Conservation (phyloP, 2,888 invertebrate genomes). For the Augiades crinisus region DNA sequence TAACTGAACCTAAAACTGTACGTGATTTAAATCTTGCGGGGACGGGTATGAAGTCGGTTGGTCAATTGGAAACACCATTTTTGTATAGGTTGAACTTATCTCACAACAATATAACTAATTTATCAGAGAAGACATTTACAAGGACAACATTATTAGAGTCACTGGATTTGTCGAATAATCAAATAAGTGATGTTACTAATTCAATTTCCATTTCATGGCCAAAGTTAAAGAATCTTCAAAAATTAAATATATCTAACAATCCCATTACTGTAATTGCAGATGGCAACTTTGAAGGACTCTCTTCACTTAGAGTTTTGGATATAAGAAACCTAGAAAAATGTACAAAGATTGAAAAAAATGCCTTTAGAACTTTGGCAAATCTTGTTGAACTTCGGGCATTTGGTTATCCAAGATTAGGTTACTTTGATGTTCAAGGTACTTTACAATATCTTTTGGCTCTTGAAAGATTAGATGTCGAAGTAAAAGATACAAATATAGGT, state of each 20-base stretch:
- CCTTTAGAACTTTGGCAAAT: slow-evolving; percentile 87
- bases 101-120: slow-evolving; percentile 84
- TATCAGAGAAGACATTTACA: slow-evolving; percentile 86
- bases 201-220: slow-evolving; percentile 85
- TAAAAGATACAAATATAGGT: slow-evolving; percentile 91
- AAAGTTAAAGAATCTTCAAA: slow-evolving; percentile 85
- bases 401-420: slow-evolving; percentile 90
- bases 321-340: slow-evolving; percentile 86
- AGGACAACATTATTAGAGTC: slow-evolving; percentile 89
- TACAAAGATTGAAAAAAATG: slow-evolving; percentile 90
- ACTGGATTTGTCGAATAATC: slow-evolving; percentile 89
- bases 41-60: slow-evolving; percentile 86
- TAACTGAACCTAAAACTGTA: slow-evolving; percentile 94
- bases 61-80: slow-evolving; percentile 92
- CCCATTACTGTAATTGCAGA: slow-evolving; percentile 89
- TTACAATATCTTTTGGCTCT: slow-evolving; percentile 88
- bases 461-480: slow-evolving; percentile 90
- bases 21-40: slow-evolving; percentile 90
- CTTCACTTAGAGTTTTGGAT: slow-evolving; percentile 83
- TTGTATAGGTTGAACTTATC: slow-evolving; percentile 89
- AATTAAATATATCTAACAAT: slow-evolving; percentile 91
- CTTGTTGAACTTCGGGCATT: slow-evolving; percentile 86
- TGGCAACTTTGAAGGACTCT: slow-evolving; percentile 87
- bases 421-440: slow-evolving; percentile 92
- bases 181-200: slow-evolving; percentile 80